Percentiles rank a stretch among this genome's conserved stretches.
phyloP scores from a whole-genome alignment of 2,113 vertebrate species.

The Laterallus jamaicensis region DNA sequence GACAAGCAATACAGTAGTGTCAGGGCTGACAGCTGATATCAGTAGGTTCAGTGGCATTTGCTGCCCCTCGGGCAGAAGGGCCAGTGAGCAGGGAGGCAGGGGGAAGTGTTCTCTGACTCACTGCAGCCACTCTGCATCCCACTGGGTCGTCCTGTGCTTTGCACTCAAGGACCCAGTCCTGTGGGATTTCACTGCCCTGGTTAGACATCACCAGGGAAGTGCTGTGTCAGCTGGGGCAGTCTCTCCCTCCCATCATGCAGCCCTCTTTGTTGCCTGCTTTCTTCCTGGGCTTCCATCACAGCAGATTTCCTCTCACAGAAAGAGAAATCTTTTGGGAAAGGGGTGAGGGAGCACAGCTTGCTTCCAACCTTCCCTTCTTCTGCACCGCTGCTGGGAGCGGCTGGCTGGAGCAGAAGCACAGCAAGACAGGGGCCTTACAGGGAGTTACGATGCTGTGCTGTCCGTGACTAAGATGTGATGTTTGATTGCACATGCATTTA shows the following conservation, averaged over 20 bases:
- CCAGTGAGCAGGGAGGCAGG: not conserved
- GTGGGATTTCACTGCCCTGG: not conserved
- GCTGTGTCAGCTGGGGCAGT: not conserved
- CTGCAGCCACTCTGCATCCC: not conserved
- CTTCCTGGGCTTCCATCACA: not conserved
- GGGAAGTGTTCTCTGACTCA: not conserved
- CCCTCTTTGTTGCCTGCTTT: accelerated
- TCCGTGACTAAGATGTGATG: accelerated
- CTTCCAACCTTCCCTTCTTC: not conserved
- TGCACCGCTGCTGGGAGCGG: not conserved
- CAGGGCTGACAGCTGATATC: not conserved
- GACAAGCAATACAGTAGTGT: not conserved
- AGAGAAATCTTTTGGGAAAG: not conserved
- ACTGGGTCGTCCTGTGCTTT: not conserved
- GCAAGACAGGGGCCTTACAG: not conserved
- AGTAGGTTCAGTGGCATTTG: not conserved
- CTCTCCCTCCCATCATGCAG: not conserved
- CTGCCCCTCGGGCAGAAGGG: not conserved
- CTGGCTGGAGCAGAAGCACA: not conserved
- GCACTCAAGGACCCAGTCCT: not conserved
- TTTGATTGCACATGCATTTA: not conserved
- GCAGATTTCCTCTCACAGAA: not conserved
- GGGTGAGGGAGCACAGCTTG: not conserved
- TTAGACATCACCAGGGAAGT: not conserved
- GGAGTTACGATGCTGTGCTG: not conserved